A percentile compares a stretch with the other conserved stretches of the same genome.
These are phyloP conservation scores for Lepilemur ruficaudatus DNA, from an alignment of 2,797 vertebrate genomes.

Conservation along the genomic window DNA sequence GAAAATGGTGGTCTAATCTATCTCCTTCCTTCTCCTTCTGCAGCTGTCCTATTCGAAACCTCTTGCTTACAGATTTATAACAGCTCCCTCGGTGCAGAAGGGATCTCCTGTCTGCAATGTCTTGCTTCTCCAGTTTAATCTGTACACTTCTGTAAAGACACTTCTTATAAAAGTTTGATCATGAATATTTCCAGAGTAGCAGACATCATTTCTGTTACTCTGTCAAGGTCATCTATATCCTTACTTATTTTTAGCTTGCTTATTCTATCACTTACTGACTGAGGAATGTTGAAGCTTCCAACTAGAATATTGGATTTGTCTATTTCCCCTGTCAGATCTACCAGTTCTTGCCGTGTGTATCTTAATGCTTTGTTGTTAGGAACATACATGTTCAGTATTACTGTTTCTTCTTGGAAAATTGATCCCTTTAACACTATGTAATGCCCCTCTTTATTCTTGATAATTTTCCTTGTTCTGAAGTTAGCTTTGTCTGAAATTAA, in stretches of 20 bases:
- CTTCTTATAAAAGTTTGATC: conserved; percentile 5
- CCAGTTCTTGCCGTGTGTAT: conserved; percentile 41
- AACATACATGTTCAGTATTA: conserved; percentile 10
- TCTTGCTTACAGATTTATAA: not conserved
- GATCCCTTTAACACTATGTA: conserved; percentile 9
- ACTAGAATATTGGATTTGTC: not conserved
- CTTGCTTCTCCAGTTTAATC: conserved; percentile 29
- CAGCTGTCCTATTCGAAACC: not conserved
- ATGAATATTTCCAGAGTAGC: not conserved
- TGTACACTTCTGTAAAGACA: not conserved
- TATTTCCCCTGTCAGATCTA: conserved; percentile 12
- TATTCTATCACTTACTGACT: conserved; percentile 12
- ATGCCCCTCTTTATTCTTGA: conserved; percentile 35
- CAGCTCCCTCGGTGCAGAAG: not conserved
- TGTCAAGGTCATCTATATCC: not conserved
- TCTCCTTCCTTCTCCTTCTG: not conserved
- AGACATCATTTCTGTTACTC: conserved; percentile 1
- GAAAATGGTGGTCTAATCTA: not conserved
- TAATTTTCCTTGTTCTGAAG: conserved; percentile 45
- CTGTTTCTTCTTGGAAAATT: conserved; percentile 38
- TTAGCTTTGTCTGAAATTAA: conserved; percentile 31
- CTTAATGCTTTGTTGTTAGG: conserved; percentile 43
- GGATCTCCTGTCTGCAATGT: not conserved
- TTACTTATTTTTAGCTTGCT: conserved; percentile 14
- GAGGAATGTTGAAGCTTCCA: not conserved